Conservation (phyloP, 2,113 vertebrate species). For the Gobio gobio region DNA sequence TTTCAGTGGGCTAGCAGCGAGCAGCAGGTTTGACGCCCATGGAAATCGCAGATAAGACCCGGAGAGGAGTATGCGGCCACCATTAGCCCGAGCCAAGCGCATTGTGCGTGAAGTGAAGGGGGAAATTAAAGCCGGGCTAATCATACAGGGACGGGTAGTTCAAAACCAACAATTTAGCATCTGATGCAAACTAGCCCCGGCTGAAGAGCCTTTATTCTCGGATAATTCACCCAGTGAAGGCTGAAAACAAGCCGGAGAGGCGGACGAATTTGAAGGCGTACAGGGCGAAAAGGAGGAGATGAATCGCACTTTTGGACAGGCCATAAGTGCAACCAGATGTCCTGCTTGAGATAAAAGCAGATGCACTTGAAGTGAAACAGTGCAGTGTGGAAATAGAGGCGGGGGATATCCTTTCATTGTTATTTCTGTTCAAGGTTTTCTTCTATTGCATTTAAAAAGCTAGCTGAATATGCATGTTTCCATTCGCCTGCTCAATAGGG, state of each 20-base stretch:
- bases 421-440: constrained; percentile 65
- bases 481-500: constrained; percentile 36
- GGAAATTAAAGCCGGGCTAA: constrained; percentile 48
- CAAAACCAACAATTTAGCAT: constrained; percentile 47
- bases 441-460: constrained; percentile 57
- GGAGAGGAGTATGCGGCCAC: neutral
- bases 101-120: constrained; percentile 27
- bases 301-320: constrained; percentile 48
- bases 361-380: constrained; percentile 51
- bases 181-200: constrained; percentile 50
- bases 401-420: constrained; percentile 56
- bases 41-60: constrained; percentile 45
- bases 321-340: constrained; percentile 55
- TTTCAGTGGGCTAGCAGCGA: constrained; percentile 59
- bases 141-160: constrained; percentile 33
- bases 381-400: constrained; percentile 26
- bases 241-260: constrained; percentile 37
- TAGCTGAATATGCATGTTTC: constrained; percentile 53
- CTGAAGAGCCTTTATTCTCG: constrained; percentile 40
- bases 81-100: neutral
- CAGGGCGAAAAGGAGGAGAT: constrained; percentile 41
- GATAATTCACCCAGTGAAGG: constrained; percentile 37
- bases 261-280: constrained; percentile 10
- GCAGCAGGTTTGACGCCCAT: constrained; percentile 24
- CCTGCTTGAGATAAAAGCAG: constrained; percentile 63